These are phyloP conservation scores for Tychaedon coryphoeus DNA, from an alignment of 2,113 vertebrate genomes.

Conservation along the genomic window DNA sequence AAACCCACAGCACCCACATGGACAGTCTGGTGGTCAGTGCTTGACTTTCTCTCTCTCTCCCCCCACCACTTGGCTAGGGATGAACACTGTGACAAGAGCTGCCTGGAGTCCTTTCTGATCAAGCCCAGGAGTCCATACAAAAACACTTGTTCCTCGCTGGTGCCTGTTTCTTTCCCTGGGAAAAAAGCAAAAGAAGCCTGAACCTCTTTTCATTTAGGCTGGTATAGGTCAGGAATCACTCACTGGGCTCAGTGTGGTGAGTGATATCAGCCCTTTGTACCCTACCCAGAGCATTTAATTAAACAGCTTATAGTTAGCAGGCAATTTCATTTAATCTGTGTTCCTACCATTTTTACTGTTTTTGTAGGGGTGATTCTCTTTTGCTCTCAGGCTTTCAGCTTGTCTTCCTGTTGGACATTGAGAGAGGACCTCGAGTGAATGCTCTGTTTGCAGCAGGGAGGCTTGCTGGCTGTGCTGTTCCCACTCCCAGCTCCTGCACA, in stretches of 20 bases:
- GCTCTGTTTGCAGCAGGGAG: neutral
- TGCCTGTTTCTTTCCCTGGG: neutral
- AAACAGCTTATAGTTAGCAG: neutral
- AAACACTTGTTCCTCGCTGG: neutral
- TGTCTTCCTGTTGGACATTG: neutral
- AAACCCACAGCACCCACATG: neutral
- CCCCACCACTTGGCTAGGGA: neutral
- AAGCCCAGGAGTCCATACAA: neutral
- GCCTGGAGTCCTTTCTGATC: neutral
- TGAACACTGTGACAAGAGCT: neutral
- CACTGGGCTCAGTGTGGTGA: neutral
- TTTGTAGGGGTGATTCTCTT: neutral
- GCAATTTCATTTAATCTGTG: neutral
- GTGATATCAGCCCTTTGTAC: neutral
- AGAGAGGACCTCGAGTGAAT: neutral
- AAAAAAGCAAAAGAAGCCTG: neutral
- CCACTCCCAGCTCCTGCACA: neutral
- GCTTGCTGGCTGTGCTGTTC: neutral
- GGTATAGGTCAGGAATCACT: neutral
- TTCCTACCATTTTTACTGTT: neutral
- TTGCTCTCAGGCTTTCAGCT: neutral
- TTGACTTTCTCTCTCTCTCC: neutral
- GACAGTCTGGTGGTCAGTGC: neutral
- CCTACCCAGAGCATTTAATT: neutral
- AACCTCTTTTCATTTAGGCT: neutral